Base-by-base conservation (phyloP, 1,140 invertebrate species). In the Temnothorax longispinosus region DNA sequence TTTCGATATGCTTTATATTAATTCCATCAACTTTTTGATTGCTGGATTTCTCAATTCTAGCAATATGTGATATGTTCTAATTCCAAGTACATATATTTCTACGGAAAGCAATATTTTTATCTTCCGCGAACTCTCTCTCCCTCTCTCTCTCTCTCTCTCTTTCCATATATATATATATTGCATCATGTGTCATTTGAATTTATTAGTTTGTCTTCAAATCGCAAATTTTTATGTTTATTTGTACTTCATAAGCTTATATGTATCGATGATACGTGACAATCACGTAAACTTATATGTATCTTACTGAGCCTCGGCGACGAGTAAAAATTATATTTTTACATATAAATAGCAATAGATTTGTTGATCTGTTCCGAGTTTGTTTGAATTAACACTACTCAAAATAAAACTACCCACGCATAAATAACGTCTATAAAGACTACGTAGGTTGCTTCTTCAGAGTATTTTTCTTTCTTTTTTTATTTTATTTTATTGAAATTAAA, bases 221-320 rank as follows among this genome's bases (percentile, higher is more conserved):
- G 3, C 1, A 13, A 67, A 18, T 56, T 60, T 65, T 11, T 21
- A 27, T 27, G 0, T 38, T 56, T 10, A 27, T 77, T 52, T 10
- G 11, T 58, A 35, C 7, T 21, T n/a, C 3, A 2, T 47, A 21
- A 67, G 2, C 7, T 47, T 47, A 13, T 10, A 47, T n/a, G 0
- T 71, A 18, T 60, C 13, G 2, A 47, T 27, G 27, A 27, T 27
- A 27, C 27, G 27, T 27, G 27, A 27, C 27, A 27, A 27, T 27
- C 27, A 27, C 27, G 27, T 47, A 21, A 67, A 1, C 7, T 47
- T 47, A 13, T 10, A 47, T n/a, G 2, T 71, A 18, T 84, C 58
- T 75, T 62, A 72, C 69, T 84, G 80, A 84, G 69, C 38, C 69
- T 72, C 50, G 54, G 41, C 54, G 54, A 74, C 27, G 5, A 75